Evolutionary conservation across 2,888 invertebrate species (phyloP), one percentile per base, ranked within the genome.

Genomic region (Andrena bicolor): DNA sequence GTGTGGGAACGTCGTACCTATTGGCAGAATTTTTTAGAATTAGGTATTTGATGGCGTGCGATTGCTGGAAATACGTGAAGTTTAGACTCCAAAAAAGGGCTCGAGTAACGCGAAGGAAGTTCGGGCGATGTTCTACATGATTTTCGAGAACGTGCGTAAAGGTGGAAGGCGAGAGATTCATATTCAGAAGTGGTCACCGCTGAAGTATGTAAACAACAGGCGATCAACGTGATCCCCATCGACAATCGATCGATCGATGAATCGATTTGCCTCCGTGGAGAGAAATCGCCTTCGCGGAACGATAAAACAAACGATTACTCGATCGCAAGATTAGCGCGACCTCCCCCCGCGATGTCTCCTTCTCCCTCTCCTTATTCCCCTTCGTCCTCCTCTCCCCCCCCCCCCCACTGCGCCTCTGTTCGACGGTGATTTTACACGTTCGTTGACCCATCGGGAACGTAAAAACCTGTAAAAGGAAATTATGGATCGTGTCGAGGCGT

Each of bases 121-220:
- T 65, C 8, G 8, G 10, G 23, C 8, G 20, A 60, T n/a, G 41
- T 76, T 75, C 64, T 68, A 74, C 49, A 70, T 61, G 76, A 82
- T 82, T 84, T 84, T 82, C 70, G 76, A 76, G 79, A 76, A 80
- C 72, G 85, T 76, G 80, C 76, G 73, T 71, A 74, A 73, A 68
- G 80, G 58, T 70, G 68, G 64, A 61, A 74, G 68, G 53, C 79
- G 80, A 77, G 77, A 81, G 91, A 92, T 92, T 92, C 86, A 89
- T 88, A 92, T 92, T 92, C 92, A 86, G 80, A 82, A 80, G 87
- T 86, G 88, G 91, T 89, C 88, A 87, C 86, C 66, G 84, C 73
- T 77, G 86, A 89, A 89, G 88, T 91, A 92, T 92, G 92, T 92
- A 92, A 92, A 92, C 92, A 92, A 91, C 90, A 89, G 87, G 82